phyloP scores from a whole-genome alignment of 2,797 vertebrate species.

The Peromyscus nudipes region DNA sequence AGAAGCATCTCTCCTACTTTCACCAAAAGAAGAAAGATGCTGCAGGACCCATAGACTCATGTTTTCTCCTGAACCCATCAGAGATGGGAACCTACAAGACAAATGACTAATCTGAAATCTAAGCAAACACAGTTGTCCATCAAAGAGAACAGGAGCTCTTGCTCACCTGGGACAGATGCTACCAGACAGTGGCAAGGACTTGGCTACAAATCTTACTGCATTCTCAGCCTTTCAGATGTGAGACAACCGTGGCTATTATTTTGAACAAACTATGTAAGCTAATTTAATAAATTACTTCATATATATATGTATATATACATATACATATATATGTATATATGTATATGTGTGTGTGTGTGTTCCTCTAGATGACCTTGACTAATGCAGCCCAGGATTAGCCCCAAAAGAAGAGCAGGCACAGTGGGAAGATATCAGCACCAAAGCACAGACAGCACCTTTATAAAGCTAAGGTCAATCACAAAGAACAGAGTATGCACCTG shows the following conservation, averaged over 20 bases:
- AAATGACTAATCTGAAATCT: constrained; percentile 11
- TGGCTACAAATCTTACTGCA: neutral
- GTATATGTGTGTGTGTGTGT: neutral
- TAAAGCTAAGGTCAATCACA: neutral
- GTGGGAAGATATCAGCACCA: neutral
- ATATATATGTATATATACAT: neutral
- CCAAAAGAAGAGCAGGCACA: neutral
- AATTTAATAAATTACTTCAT: neutral
- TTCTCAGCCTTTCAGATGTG: neutral
- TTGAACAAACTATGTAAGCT: neutral
- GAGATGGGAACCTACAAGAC: constrained; percentile 5
- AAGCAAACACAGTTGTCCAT: constrained; percentile 36
- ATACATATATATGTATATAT: neutral
- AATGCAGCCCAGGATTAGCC: neutral
- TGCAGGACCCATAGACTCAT: constrained; percentile 17
- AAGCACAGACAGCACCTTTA: neutral
- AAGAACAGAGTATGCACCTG: neutral
- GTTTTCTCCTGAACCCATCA: constrained; percentile 23
- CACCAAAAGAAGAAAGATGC: constrained; percentile 9
- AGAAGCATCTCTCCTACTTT: neutral
- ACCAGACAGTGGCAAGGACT: neutral
- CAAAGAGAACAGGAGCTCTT: neutral
- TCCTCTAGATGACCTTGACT: neutral
- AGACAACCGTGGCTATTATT: neutral
- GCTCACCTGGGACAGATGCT: constrained; percentile 10